Percentiles rank a stretch among this genome's conserved stretches.
Evolutionary conservation across 2,888 invertebrate genomes (phyloP).

Genomic region (Zaprionus bogoriensis): DNA sequence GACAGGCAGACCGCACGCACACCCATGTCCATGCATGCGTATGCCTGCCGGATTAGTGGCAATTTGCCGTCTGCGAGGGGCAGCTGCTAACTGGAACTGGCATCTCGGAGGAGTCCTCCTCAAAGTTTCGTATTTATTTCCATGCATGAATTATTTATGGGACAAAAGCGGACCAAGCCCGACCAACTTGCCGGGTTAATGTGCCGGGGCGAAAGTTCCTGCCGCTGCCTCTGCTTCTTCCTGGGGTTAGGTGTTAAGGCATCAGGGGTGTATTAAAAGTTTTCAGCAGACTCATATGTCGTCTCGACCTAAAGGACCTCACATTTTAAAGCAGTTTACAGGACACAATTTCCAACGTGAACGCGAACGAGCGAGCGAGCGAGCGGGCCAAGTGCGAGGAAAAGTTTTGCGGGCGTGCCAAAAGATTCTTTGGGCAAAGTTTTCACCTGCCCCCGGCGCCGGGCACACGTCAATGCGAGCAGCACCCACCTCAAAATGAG

Average conservation of each 20-base stretch:
- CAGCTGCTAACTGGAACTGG: neutral
- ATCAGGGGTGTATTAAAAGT: conserved; percentile 44
- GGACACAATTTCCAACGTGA: conserved; percentile 14
- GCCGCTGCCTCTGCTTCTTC: neutral
- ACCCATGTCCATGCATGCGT: neutral
- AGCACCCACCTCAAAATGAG: neutral
- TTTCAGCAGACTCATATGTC: conserved; percentile 40
- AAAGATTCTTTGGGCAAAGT: conserved; percentile 32
- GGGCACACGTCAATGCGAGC: neutral
- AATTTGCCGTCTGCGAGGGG: conserved; percentile 47
- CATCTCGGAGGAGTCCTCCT: conserved; percentile 18
- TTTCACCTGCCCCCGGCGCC: neutral
- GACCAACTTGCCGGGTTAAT: conserved; percentile 42
- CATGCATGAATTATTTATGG: conserved; percentile 72
- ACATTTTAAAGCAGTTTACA: conserved; percentile 24
- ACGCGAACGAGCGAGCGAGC: neutral
- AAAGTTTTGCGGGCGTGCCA: conserved; percentile 39
- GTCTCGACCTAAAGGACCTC: neutral
- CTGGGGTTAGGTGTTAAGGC: conserved; percentile 33
- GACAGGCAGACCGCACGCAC: conserved; percentile 1
- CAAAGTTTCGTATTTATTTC: conserved; percentile 69
- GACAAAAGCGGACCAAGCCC: conserved; percentile 44
- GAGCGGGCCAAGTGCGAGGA: conserved; percentile 27
- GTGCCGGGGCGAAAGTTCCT: conserved; percentile 26
- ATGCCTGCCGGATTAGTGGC: conserved; percentile 53